phyloP scores from a whole-genome alignment of 2,113 vertebrate genomes.

The Phyllostomus hastatus region DNA sequence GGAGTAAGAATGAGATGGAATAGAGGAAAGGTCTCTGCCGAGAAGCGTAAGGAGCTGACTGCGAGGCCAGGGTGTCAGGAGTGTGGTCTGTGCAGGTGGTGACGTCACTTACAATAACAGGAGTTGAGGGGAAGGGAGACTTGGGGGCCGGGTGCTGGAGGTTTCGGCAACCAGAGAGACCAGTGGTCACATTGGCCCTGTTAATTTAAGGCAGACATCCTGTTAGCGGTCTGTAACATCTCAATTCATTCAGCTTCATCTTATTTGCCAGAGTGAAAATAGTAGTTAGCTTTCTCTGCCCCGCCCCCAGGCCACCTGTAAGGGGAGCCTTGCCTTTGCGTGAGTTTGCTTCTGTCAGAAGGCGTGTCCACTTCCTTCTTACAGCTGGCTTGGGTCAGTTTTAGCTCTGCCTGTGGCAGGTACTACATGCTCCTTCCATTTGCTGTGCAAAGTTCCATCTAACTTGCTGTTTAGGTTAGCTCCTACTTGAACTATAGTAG shows the following conservation, averaged over 20 bases:
- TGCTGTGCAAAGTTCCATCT: neutral
- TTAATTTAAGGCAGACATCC: neutral
- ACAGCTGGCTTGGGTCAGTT: neutral
- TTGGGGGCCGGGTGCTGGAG: neutral
- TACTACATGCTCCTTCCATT: slow-evolving; percentile 35
- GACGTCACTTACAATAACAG: neutral
- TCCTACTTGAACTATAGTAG: neutral
- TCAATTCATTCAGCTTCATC: neutral
- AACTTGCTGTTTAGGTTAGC: neutral
- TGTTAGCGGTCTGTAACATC: neutral
- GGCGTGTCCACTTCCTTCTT: neutral
- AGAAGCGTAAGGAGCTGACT: neutral
- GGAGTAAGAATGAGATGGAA: neutral
- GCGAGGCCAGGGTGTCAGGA: neutral
- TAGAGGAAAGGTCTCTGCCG: neutral
- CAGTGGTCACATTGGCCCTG: neutral
- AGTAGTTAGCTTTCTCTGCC: neutral
- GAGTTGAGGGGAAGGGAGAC: neutral
- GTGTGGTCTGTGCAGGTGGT: neutral
- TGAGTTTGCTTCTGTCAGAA: neutral
- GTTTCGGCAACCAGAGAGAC: neutral
- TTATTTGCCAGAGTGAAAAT: neutral
- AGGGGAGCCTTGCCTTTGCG: neutral
- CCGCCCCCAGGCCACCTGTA: neutral
- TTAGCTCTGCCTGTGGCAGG: neutral